Base-by-base conservation (phyloP, 2,113 vertebrate species). In the Pollimyrus isidori region DNA sequence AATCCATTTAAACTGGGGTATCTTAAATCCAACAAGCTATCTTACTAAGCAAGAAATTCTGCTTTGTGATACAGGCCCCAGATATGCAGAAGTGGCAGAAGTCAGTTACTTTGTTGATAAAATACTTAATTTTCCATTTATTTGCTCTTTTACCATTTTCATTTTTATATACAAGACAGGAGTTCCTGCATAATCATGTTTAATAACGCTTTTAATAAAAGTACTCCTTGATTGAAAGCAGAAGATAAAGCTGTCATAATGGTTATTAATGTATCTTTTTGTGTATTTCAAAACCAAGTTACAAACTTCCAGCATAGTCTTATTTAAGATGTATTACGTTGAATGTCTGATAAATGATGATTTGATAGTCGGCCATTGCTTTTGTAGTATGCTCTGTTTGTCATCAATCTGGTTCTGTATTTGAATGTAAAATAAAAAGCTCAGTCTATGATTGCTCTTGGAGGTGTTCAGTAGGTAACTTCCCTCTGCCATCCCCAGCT, bases 321-420 rank as follows among this genome's bases (percentile, higher is more conserved):
- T 96, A 96, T 96, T 96, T 95, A 96, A 96, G 94, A 92, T 93
- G 94, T 93, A 93, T 96, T 90, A 93, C 94, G 90, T 83, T 92
- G 91, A 93, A 96, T 96, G 93, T 95, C 94, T 95, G 93, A 94
- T 91, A 94, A 96, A 97, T 97, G 96, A 94, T 96, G 93, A 4
- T 88, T 88, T 89, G 90, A 89, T 65, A 86, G 49, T 89, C 7
- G 4, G 3, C 39, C 30, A 82, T 82, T 52, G n/a, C 69, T 2
- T 39, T 88, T 80, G 11, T 7, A 82, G 23, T 49, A 26, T 26
- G 45, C 17, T 42, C 35, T 87, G 35, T 65, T 39, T 62, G 53
- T 7, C 39, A 35, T 48, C n/a, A 30, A 35, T 52, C 49, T 15
- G 3, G 50, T 53, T 53, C 88, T 88, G 88, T 87, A 58, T 87